Conservation (phyloP, 2,888 invertebrate species). For the Pterostichus madidus region DNA sequence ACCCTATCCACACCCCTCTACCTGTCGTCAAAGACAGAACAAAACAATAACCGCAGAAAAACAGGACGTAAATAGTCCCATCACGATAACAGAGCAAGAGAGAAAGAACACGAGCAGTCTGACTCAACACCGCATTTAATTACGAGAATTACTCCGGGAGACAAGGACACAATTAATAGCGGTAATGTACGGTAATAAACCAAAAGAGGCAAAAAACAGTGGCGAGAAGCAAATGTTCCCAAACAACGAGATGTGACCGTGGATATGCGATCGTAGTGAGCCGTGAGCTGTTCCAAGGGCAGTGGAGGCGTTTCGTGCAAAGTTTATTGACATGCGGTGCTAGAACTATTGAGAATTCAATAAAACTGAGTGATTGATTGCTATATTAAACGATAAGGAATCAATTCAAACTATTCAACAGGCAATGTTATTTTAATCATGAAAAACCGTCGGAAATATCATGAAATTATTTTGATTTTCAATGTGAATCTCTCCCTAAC, state of each 20-base stretch:
- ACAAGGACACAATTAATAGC: slow-evolving; percentile 55
- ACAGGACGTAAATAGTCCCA: slow-evolving; percentile 50
- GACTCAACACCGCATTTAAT: slow-evolving; percentile 52
- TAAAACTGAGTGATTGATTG: neutral
- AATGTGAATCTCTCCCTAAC: too few species aligned
- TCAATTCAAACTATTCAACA: too few species aligned
- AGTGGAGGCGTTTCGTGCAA: neutral
- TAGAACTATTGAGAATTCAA: slow-evolving; percentile 5
- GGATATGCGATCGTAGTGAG: neutral
- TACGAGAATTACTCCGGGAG: slow-evolving; percentile 40
- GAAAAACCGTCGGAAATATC: too few species aligned
- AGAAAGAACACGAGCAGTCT: slow-evolving; percentile 15
- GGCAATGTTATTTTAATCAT: too few species aligned
- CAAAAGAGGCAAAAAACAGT: slow-evolving; percentile 46
- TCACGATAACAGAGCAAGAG: slow-evolving; percentile 44
- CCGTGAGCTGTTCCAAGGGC: neutral
- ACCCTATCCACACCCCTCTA: slow-evolving; percentile 6
- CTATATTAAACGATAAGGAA: neutral
- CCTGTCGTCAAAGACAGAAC: slow-evolving; percentile 40
- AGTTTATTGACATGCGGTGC: neutral
- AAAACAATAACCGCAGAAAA: slow-evolving; percentile 50
- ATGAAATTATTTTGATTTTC: too few species aligned
- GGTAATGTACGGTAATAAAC: slow-evolving; percentile 47
- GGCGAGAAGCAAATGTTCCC: slow-evolving; percentile 27
- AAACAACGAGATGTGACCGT: neutral